These are phyloP conservation scores for Catocala sponsa DNA, from an alignment of 2,888 invertebrate species.

Conservation along the genomic window DNA sequence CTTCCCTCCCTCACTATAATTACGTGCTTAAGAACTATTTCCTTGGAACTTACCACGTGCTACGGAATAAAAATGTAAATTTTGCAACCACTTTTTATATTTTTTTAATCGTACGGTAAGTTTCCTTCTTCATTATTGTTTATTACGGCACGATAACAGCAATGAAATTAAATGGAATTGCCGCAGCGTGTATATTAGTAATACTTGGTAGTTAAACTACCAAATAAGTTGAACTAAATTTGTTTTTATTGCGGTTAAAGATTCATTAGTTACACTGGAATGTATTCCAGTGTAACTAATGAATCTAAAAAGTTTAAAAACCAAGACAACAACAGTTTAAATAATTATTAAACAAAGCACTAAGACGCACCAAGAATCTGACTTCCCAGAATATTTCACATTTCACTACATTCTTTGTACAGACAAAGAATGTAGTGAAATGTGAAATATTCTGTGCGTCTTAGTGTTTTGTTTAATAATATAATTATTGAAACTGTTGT, in stretches of 20 bases:
- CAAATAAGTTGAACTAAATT: neutral
- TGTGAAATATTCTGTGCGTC: too few relatives aligned
- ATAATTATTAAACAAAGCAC: too few relatives aligned
- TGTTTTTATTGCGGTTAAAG: neutral
- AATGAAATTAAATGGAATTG: slow-evolving; percentile 18
- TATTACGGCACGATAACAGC: slow-evolving; percentile 21
- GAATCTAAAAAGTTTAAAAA: too few relatives aligned
- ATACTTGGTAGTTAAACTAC: neutral
- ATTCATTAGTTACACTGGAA: too few relatives aligned
- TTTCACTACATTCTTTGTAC: too few relatives aligned
- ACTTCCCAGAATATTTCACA: too few relatives aligned
- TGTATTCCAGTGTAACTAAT: too few relatives aligned
- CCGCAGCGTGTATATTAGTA: slow-evolving; percentile 12
- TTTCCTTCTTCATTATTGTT: slow-evolving; percentile 33
- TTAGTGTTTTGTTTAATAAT: too few relatives aligned
- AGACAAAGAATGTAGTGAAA: too few relatives aligned
- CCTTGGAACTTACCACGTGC: slow-evolving; percentile 66
- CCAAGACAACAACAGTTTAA: too few relatives aligned
- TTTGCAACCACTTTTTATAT: slow-evolving; percentile 48
- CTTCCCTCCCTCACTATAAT: slow-evolving; percentile 71
- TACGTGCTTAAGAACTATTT: slow-evolving; percentile 83
- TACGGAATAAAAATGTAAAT: slow-evolving; percentile 74
- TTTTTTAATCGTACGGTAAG: slow-evolving; percentile 50
- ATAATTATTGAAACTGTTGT: too few relatives aligned
- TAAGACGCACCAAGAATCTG: too few relatives aligned